phyloP scores from a whole-genome alignment of 2,888 invertebrate genomes.

The Caenorhabditis drosophilae region DNA sequence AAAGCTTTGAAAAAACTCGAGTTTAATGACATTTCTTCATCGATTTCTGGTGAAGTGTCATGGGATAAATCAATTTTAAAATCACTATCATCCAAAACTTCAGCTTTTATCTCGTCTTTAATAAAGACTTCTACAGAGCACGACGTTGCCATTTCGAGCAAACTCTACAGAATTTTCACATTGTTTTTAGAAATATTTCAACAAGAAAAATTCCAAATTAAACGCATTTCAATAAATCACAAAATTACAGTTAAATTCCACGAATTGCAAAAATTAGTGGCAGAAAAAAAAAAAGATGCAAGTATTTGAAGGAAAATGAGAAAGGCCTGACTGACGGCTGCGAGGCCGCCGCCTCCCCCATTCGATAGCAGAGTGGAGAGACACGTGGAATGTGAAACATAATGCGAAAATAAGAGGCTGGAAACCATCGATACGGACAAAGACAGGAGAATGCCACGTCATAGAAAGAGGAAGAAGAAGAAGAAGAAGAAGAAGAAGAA shows the following conservation, averaged over 20 bases:
- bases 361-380: background rate
- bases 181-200: background rate
- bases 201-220: too few species aligned
- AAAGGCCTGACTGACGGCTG: background rate
- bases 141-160: constrained; percentile 15
- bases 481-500: background rate
- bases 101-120: constrained; percentile 32
- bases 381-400: background rate
- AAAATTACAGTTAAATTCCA: too few species aligned
- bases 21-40: background rate
- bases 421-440: background rate
- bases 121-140: constrained; percentile 29
- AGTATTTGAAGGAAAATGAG: background rate
- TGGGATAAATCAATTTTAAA: background rate
- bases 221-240: too few species aligned
- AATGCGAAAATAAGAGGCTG: background rate
- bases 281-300: background rate
- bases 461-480: constrained; percentile 4
- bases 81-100: constrained; percentile 23
- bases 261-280: background rate
- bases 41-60: background rate
- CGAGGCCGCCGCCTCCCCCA: background rate
- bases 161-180: too few species aligned
- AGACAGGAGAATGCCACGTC: constrained; percentile 15
- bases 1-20: background rate